Conservation (phyloP, 2,797 vertebrate species). For the Pangasius mekongensis region DNA sequence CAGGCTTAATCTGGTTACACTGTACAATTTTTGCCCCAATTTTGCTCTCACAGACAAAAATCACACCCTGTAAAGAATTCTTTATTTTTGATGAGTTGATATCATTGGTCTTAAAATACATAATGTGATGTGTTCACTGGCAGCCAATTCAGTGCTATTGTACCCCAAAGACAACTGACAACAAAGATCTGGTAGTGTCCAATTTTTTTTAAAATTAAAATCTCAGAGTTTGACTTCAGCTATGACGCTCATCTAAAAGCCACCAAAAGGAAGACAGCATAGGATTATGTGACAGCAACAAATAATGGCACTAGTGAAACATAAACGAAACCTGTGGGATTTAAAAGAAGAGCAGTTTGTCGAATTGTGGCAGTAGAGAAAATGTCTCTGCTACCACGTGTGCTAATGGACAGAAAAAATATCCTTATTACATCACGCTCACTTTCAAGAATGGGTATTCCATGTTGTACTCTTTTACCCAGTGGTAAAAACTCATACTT, state of each 20-base stretch:
- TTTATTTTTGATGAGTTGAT: constrained; percentile 13
- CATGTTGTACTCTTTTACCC: constrained; percentile 10
- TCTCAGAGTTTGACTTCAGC: constrained; percentile 12
- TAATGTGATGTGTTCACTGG: constrained; percentile 7
- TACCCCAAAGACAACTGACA: not conserved
- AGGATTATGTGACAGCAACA: constrained; percentile 28
- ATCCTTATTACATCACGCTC: constrained; percentile 20
- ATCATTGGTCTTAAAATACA: not conserved
- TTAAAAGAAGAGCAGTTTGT: constrained; percentile 8
- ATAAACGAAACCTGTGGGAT: constrained; percentile 27
- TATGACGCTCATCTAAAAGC: not conserved
- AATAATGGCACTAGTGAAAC: constrained; percentile 12
- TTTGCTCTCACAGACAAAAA: constrained; percentile 1
- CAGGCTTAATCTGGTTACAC: not conserved
- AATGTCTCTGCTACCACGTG: not conserved
- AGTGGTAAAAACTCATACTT: not conserved
- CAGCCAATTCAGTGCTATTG: not conserved
- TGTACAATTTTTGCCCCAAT: not conserved
- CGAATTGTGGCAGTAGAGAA: constrained; percentile 6
- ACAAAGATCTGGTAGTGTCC: not conserved
- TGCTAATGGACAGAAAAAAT: constrained; percentile 25
- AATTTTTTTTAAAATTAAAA: not conserved
- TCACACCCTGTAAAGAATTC: not conserved
- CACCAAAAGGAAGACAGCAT: not conserved
- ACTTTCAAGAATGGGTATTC: constrained; percentile 20